Evolutionary conservation across 2,113 vertebrate species (phyloP), one percentile per base, ranked within the genome.

Genomic region (Onychostruthus taczanowskii): DNA sequence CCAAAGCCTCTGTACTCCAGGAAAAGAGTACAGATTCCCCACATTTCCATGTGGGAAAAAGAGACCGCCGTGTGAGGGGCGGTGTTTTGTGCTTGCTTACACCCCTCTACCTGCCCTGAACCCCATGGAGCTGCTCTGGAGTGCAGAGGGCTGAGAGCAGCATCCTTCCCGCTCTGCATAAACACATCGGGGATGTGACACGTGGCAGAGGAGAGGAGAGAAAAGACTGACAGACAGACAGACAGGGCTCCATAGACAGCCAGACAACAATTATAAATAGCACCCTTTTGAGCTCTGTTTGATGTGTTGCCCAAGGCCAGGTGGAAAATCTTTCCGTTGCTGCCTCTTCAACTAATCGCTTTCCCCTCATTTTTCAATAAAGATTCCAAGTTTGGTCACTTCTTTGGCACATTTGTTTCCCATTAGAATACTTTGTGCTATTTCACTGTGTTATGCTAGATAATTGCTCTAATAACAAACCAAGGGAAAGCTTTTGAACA

Each of bases 391-490:
- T 96, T 95, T 70, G 82, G 96, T 93, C 73, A 94, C 95, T 96
- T 87, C 95, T 90, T 94, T 86, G 88, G 95, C 95, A 97, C 98
- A 98, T 98, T 98, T 98, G 98, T 98, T 98, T 98, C 97, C 97
- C 97, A 98, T 98, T 98, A 98, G 97, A 97, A 96, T 97, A 97
- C 97, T 97, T 98, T 95, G 86, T 78, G 96, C 55, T 96, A 87
- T 97, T 97, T 97, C 64, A 27, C 97, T 97, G 96, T 98, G 98
- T 98, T 98, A 97, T 98, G 98, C 97, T 98, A 98, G 97, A 98
- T 98, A 98, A 98, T 98, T 98, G 97, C 97, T 98, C 97, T 98
- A 98, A 98, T 98, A 98, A 98, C 98, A 98, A 98, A 98, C 98
- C 58, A 63, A 98, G 97, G 97, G 97, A 98, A 98, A 98, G 97